Evolutionary conservation across 2,888 invertebrate genomes (phyloP).

Genomic region (Temnothorax rugatulus): DNA sequence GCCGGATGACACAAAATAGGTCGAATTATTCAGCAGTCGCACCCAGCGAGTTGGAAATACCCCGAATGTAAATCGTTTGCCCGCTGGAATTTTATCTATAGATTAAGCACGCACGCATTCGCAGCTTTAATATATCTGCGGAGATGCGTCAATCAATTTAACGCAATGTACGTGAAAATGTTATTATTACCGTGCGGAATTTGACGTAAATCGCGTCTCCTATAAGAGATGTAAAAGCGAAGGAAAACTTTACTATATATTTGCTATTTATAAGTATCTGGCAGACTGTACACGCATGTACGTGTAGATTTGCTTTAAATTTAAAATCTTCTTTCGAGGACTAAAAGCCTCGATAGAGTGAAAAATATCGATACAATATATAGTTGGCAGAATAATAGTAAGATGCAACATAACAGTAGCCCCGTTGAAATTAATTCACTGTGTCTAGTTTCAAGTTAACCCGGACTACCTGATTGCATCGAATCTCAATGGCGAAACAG

Average conservation of each 20-base stretch:
- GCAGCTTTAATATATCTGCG: background rate
- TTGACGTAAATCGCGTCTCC: background rate
- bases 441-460: conserved; percentile 17
- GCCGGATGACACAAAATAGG: conserved; percentile 16
- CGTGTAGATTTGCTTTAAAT: background rate
- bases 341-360: background rate
- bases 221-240: background rate
- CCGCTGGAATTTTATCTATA: conserved; percentile 6
- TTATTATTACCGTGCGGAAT: background rate
- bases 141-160: background rate
- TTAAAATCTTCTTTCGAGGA: background rate
- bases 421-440: conserved; percentile 18
- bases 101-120: background rate
- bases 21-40: conserved; percentile 29
- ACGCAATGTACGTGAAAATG: background rate
- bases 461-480: conserved; percentile 19
- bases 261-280: background rate
- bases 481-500: conserved; percentile 22
- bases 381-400: background rate
- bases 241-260: background rate
- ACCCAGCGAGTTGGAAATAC: background rate
- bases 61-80: background rate
- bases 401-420: conserved; percentile 17
- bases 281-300: background rate
- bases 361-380: background rate